Conservation (phyloP, 37 sponge, comb jelly and placozoan genomes). For the Diacarnus erythraeanus region DNA sequence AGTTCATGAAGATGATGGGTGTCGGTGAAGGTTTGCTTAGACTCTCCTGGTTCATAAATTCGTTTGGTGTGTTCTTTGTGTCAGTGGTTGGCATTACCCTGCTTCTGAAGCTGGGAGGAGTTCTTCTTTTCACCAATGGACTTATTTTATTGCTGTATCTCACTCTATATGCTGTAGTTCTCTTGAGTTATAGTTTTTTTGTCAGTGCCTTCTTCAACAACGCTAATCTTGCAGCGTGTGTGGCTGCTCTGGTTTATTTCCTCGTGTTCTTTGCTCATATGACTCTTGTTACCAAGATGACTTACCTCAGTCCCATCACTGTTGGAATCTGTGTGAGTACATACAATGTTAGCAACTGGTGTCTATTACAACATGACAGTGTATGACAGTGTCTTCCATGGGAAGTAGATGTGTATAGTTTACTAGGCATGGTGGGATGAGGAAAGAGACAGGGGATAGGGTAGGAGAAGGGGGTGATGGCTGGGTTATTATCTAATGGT, state of each 20-base stretch:
- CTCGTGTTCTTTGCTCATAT: slow-evolving; percentile 68
- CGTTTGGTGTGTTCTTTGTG: slow-evolving; percentile 24
- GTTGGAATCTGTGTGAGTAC: slow-evolving; percentile 19
- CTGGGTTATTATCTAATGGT: no score
- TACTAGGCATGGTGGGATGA: no score
- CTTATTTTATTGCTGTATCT: slow-evolving; percentile 53
- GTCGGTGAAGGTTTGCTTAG: slow-evolving; percentile 61
- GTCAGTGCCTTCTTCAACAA: slow-evolving; percentile 79
- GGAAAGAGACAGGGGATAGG: no score
- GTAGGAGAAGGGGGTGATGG: no score
- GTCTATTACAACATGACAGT: no score
- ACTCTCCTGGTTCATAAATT: slow-evolving; percentile 65
- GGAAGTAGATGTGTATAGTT: no score
- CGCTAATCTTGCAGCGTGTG: slow-evolving; percentile 88
- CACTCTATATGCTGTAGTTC: slow-evolving; percentile 45
- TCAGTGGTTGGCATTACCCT: slow-evolving; percentile 55
- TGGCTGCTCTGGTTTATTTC: slow-evolving; percentile 78
- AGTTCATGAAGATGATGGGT: slow-evolving; percentile 93
- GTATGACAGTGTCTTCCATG: no score
- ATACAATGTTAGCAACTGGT: background rate
- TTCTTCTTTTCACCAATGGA: slow-evolving; percentile 27
- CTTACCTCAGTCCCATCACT: slow-evolving; percentile 7
- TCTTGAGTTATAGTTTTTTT: slow-evolving; percentile 70
- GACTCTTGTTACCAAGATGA: slow-evolving; percentile 15
- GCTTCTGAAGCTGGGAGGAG: slow-evolving; percentile 32